Percentiles rank a stretch among this genome's conserved stretches.
These are phyloP conservation scores for Tenthredo distinguenda DNA, from an alignment of 2,888 invertebrate species.

Conservation along the genomic window DNA sequence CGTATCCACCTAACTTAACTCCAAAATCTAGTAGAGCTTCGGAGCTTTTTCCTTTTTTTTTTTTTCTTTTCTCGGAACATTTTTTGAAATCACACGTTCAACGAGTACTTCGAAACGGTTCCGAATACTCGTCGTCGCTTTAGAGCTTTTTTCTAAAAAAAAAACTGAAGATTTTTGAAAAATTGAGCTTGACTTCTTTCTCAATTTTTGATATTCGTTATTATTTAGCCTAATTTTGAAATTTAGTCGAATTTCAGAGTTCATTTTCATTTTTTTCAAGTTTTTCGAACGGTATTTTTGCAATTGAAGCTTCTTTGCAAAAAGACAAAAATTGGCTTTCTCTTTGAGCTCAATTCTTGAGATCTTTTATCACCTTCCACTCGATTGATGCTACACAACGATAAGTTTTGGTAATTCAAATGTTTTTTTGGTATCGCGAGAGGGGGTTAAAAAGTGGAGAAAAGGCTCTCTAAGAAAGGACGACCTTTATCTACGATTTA, in stretches of 20 bases:
- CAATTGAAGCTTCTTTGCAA: not conserved
- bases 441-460: slow-evolving; percentile 1
- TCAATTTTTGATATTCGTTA: not conserved
- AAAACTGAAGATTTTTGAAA: not conserved
- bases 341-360: not conserved
- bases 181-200: not conserved
- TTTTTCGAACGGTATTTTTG: not conserved
- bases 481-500: slow-evolving; percentile 36
- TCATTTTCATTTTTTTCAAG: not conserved
- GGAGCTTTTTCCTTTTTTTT: not conserved
- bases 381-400: not conserved
- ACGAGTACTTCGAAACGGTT: not conserved
- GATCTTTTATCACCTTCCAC: not conserved
- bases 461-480: not conserved
- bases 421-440: not conserved
- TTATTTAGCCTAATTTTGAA: not conserved
- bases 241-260: not conserved
- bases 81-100: not conserved
- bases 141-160: not conserved
- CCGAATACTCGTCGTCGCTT: not conserved
- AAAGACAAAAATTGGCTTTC: not conserved
- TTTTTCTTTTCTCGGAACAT: not conserved
- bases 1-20: not conserved
- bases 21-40: not conserved
- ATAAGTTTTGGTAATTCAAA: slow-evolving; percentile 9